Conservation (phyloP, 2,797 vertebrate species). For the Chlorospingus semifuscus region DNA sequence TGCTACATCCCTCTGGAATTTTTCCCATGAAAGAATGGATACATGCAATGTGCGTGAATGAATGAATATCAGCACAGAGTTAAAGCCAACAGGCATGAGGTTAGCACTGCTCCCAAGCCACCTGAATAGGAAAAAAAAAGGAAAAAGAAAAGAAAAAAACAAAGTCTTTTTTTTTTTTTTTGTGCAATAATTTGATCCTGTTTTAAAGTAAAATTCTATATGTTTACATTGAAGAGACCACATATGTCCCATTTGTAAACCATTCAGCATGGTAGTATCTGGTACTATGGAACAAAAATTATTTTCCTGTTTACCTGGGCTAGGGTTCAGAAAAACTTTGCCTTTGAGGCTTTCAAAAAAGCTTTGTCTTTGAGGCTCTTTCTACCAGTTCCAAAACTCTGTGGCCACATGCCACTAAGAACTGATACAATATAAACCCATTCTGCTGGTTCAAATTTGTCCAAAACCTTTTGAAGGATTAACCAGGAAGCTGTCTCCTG, state of each 20-base stretch:
- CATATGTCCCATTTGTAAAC: background rate
- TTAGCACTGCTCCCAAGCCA: background rate
- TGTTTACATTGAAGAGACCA: background rate
- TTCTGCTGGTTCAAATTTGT: slow-evolving; percentile 17
- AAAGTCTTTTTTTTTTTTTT: background rate
- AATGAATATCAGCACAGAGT: background rate
- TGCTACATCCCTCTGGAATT: background rate
- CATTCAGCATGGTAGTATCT: background rate
- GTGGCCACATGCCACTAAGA: background rate
- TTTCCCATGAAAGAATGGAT: background rate
- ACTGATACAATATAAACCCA: background rate
- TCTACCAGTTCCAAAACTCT: background rate
- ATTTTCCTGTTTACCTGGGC: background rate
- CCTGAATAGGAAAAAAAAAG: background rate
- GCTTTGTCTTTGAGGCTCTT: background rate
- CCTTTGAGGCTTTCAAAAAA: background rate
- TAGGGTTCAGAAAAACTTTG: background rate
- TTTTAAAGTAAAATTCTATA: background rate
- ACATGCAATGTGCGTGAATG: background rate
- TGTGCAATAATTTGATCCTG: background rate
- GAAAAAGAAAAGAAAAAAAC: fast-evolving
- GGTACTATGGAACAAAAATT: background rate
- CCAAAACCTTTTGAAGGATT: background rate
- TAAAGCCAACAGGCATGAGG: background rate
- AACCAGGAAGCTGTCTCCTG: background rate